Conservation (phyloP, 2,113 vertebrate species). For the Gambusia affinis region DNA sequence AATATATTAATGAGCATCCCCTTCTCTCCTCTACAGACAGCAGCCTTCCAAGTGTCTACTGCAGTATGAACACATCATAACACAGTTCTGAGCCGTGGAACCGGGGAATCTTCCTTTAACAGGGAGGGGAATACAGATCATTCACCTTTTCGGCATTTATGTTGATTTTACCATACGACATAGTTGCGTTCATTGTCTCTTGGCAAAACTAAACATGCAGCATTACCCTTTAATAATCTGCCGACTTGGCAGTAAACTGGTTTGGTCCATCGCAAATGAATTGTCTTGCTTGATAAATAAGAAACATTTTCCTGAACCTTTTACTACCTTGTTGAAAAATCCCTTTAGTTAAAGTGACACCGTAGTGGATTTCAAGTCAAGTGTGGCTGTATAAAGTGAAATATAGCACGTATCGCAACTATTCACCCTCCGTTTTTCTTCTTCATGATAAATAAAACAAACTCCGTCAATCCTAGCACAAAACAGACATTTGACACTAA, state of each 20-base stretch:
- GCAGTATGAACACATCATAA: constrained; percentile 56
- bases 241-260: constrained; percentile 1
- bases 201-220: neutral
- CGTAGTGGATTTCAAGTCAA: constrained; percentile 54
- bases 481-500: constrained; percentile 11
- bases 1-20: constrained; percentile 62
- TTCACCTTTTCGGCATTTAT: neutral
- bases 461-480: constrained; percentile 5
- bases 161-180: neutral
- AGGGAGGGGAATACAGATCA: neutral
- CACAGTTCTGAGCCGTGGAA: constrained; percentile 22
- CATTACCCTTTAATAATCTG: neutral
- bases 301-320: constrained; percentile 15
- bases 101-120: neutral
- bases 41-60: constrained; percentile 51
- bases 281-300: neutral
- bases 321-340: constrained; percentile 1
- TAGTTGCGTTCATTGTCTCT: neutral
- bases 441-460: constrained; percentile 11
- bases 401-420: neutral
- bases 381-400: neutral
- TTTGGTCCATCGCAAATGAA: constrained; percentile 54
- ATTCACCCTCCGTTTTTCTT: neutral
- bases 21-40: constrained; percentile 16
- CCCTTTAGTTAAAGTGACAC: constrained; percentile 55